Evolutionary conservation across 1,140 invertebrate genomes (phyloP), one percentile per base, ranked within the genome.

Genomic region (Tetramorium parvispinum): DNA sequence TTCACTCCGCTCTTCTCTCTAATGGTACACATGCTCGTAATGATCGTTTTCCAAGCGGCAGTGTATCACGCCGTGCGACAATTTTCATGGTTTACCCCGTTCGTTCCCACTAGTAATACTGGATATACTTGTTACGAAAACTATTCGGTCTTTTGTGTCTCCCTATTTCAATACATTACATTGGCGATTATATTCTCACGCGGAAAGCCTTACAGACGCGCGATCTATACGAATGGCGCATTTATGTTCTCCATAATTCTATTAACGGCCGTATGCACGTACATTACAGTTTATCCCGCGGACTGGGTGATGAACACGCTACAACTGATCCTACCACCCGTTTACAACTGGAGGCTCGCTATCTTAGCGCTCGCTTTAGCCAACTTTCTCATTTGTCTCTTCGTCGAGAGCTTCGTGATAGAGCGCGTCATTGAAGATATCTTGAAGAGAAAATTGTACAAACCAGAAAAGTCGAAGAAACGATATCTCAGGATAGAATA

Each of bases 101-200:
- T 97, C 87, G 92, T 96, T 5, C 95, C 94, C 68, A 93, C 90
- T 18, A 95, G 95, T 2, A 94, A 95, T 0, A 95, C 89, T 13
- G 91, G 92, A 37, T 95, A 96, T 65, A 95, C 92, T 0, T 97
- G 97, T 71, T 97, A 96, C 93, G 98, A 98, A 93, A 98, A 98
- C 91, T 98, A 98, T 92, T 96, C 97, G 0, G 97, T 99, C 37
- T 99, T 98, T 92, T 96, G 97, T 0, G 95, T 99, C 2, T 98
- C 98, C 0, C 97, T 97, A 91, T 99, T 99, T 92, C 99, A 99
- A 92, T 99, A 99, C 93, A 98, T 99, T 37, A 98, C 97, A 18
- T 95, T 99, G 91, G 98, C 98, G 0, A 96, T 99, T 87, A 97
- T 98, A 8, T 99, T 98, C 94, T 98, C 98, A 0, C 97, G 98